Percentiles rank a stretch among this genome's conserved stretches.
These are phyloP conservation scores for Gymnoscelis rufifasciata DNA, from an alignment of 2,888 invertebrate species.

Conservation along the genomic window DNA sequence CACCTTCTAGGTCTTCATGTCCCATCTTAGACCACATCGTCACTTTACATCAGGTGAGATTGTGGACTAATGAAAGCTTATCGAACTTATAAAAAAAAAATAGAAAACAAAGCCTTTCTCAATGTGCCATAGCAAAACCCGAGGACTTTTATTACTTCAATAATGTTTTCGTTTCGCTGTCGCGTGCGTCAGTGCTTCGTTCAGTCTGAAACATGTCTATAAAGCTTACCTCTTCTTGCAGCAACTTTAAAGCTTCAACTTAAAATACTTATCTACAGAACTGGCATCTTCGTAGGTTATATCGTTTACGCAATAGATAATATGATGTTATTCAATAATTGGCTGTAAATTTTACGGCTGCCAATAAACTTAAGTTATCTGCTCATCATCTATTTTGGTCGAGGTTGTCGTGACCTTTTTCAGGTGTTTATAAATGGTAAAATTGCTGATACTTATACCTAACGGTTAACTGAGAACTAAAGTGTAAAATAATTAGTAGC, in stretches of 20 bases:
- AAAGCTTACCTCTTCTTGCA: background rate
- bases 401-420: constrained; percentile 1
- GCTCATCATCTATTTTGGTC: background rate
- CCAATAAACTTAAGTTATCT: background rate
- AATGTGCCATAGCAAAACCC: constrained; percentile 9
- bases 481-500: too few species aligned
- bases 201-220: background rate
- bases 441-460: background rate
- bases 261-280: background rate
- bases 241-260: background rate
- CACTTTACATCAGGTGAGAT: too few species aligned
- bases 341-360: background rate
- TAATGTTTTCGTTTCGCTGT: constrained; percentile 49
- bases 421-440: background rate
- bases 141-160: constrained; percentile 35
- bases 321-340: background rate
- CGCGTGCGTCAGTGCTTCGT: constrained; percentile 46
- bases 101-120: too few species aligned
- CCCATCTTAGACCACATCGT: too few species aligned
- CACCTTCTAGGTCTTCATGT: too few species aligned
- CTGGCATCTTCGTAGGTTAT: background rate
- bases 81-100: too few species aligned
- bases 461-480: background rate
- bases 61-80: too few species aligned
- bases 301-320: background rate